These are phyloP conservation scores for Drosophila pullipes DNA, from an alignment of 2,888 invertebrate species.

Conservation along the genomic window DNA sequence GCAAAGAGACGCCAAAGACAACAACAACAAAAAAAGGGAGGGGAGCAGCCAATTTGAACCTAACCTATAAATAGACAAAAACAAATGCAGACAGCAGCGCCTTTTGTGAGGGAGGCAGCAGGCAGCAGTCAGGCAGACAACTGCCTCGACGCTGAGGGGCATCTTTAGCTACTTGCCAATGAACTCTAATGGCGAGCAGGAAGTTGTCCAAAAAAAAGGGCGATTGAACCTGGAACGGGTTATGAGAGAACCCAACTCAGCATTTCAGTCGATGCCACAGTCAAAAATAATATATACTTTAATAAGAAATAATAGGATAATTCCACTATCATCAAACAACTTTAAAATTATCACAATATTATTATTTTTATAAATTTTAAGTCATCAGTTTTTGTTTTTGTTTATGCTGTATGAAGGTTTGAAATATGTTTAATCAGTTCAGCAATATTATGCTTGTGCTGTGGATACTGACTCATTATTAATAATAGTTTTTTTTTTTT, in stretches of 20 bases:
- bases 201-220: slow-evolving; percentile 14
- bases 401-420: background rate
- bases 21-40: slow-evolving; percentile 9
- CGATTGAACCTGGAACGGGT: background rate
- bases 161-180: slow-evolving; percentile 47
- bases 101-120: slow-evolving; percentile 49
- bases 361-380: background rate
- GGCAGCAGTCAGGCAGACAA: slow-evolving; percentile 20
- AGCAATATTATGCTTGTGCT: background rate
- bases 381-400: background rate
- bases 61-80: slow-evolving; percentile 61
- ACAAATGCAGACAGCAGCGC: slow-evolving; percentile 44
- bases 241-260: background rate
- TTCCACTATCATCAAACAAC: background rate
- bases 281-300: background rate
- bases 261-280: background rate
- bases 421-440: background rate
- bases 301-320: background rate
- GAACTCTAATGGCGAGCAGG: slow-evolving; percentile 43
- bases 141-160: background rate
- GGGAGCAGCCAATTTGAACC: slow-evolving; percentile 39
- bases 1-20: slow-evolving; percentile 36
- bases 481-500: background rate
- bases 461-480: background rate
- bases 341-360: background rate